A percentile compares a stretch with the other conserved stretches of the same genome.
Conservation (phyloP, 1,140 invertebrate species). For the Agraylea sexmaculata region DNA sequence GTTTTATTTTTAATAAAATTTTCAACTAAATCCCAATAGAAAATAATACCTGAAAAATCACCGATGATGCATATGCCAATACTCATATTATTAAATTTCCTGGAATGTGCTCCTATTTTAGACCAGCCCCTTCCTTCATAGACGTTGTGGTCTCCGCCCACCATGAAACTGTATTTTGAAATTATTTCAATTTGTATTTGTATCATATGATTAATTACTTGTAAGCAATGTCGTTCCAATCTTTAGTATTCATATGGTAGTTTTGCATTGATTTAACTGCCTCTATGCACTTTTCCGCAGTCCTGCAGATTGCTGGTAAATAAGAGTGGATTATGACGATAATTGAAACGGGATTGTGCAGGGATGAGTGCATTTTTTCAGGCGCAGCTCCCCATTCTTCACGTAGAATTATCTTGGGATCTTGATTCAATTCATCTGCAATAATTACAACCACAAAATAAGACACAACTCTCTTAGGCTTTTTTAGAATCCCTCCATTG, state of each 20-base stretch:
- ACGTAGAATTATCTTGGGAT: conserved; percentile 43
- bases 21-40: conserved; percentile 2
- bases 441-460: neutral
- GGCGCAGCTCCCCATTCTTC: conserved; percentile 50
- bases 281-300: conserved; percentile 34
- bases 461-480: neutral
- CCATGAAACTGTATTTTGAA: conserved; percentile 50
- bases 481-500: too few relatives aligned
- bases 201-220: conserved; percentile 33
- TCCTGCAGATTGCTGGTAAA: conserved; percentile 45
- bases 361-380: conserved; percentile 31
- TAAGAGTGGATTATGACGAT: conserved; percentile 70
- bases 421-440: neutral
- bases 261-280: conserved; percentile 47
- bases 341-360: conserved; percentile 51
- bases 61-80: conserved; percentile 65
- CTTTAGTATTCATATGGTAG: conserved; percentile 43
- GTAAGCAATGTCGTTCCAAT: conserved; percentile 64
- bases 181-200: conserved; percentile 32
- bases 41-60: conserved; percentile 44
- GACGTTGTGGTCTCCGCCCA: conserved; percentile 63
- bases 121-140: conserved; percentile 70
- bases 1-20: neutral
- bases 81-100: conserved; percentile 53
- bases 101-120: conserved; percentile 56